Conservation (phyloP, 2,113 vertebrate species). For the Oenanthe oenanthe region DNA sequence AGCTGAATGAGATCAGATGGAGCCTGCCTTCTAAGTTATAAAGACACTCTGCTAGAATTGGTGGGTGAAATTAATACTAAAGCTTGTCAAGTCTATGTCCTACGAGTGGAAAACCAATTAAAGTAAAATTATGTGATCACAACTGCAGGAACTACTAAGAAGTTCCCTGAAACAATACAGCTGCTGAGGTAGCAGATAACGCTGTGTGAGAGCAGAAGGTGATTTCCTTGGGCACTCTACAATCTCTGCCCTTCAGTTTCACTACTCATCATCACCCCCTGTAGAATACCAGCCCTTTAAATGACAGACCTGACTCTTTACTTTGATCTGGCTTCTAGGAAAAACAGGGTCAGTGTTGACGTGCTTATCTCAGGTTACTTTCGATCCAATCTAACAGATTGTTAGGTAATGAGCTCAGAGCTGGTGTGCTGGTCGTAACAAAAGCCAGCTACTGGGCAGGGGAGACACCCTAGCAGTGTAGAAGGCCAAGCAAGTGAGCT, state of each 20-base stretch:
- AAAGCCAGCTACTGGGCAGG: neutral
- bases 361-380: neutral
- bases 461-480: neutral
- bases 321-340: neutral
- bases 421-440: neutral
- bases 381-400: neutral
- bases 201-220: neutral
- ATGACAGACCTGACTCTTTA: neutral
- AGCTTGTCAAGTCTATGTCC: neutral
- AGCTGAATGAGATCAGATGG: neutral
- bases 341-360: neutral
- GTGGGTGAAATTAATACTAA: neutral
- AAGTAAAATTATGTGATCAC: neutral
- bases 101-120: neutral
- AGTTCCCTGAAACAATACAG: neutral
- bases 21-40: neutral
- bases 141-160: neutral
- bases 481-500: neutral
- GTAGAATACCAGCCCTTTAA: neutral
- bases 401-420: neutral
- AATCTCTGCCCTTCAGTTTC: neutral
- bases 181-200: neutral
- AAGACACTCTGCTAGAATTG: neutral
- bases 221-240: neutral
- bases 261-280: neutral